Percentiles rank a stretch among this genome's conserved stretches.
phyloP scores from a whole-genome alignment of 2,888 invertebrate genomes.

The Campoplex nolae region DNA sequence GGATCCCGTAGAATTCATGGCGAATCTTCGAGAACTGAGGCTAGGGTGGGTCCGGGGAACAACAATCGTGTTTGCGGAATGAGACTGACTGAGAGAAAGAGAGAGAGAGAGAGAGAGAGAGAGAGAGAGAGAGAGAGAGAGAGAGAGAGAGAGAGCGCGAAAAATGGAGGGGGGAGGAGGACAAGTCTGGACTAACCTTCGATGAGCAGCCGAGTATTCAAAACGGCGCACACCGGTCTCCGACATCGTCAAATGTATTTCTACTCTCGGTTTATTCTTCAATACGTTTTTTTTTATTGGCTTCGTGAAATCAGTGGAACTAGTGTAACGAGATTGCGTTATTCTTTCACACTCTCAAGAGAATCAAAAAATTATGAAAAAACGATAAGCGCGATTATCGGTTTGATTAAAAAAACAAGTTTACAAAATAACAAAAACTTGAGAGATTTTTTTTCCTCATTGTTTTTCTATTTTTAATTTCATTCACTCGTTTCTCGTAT shows the following conservation, averaged over 20 bases:
- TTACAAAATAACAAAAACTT: background rate
- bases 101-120: conserved; percentile 5
- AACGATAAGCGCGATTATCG: conserved; percentile 10
- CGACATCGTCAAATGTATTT: conserved; percentile 58
- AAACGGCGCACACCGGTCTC: conserved; percentile 32
- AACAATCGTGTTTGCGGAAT: conserved; percentile 43
- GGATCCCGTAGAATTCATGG: conserved; percentile 61
- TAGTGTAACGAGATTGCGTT: background rate
- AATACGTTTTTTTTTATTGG: conserved; percentile 25
- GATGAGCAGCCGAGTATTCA: conserved; percentile 19
- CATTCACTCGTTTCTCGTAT: background rate
- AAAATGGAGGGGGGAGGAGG: conserved; percentile 21
- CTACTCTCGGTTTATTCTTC: conserved; percentile 21
- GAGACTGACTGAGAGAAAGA: conserved; percentile 7
- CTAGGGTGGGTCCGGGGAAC: conserved; percentile 53
- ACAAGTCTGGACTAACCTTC: conserved; percentile 39
- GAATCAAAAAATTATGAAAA: background rate
- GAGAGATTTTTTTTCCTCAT: background rate
- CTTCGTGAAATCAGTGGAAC: conserved; percentile 2
- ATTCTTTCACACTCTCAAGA: background rate
- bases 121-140: conserved; percentile 6
- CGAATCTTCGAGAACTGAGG: conserved; percentile 29
- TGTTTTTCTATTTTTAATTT: background rate
- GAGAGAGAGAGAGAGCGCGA: background rate
- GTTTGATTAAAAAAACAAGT: background rate